A percentile compares a stretch with the other conserved stretches of the same genome.
Evolutionary conservation across 2,888 invertebrate genomes (phyloP).

Genomic region (Galerucella pusilla): DNA sequence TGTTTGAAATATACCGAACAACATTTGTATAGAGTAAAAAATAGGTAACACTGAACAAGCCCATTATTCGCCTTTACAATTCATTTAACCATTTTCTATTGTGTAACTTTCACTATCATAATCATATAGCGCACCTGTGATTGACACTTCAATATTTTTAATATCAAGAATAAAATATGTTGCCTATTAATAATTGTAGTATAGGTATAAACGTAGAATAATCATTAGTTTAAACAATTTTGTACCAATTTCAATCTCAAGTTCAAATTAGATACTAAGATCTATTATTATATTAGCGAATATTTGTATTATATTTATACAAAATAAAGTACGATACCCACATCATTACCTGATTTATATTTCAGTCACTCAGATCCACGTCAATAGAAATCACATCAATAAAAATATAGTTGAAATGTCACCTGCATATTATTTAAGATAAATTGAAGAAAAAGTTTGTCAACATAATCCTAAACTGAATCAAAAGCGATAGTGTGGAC

Average conservation of each 20-base stretch:
- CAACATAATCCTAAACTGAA: no score
- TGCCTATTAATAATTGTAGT: slow-evolving; percentile 11
- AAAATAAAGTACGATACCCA: slow-evolving; percentile 13
- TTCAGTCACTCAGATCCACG: no score
- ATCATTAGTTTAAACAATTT: slow-evolving; percentile 20
- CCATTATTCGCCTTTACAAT: not conserved
- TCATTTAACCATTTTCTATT: not conserved
- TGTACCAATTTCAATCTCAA: slow-evolving; percentile 27
- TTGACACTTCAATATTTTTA: slow-evolving; percentile 22
- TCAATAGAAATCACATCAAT: no score
- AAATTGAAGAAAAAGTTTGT: no score
- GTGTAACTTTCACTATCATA: not conserved
- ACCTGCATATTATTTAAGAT: no score
- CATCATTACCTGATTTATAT: not conserved
- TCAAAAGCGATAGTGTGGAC: no score
- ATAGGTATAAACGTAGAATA: slow-evolving; percentile 9
- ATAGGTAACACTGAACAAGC: not conserved
- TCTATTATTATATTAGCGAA: slow-evolving; percentile 6
- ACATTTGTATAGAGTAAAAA: not conserved
- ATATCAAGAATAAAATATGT: slow-evolving; percentile 11
- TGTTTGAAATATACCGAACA: not conserved
- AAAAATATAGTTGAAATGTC: no score
- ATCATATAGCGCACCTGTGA: slow-evolving; percentile 22
- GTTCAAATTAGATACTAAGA: slow-evolving; percentile 30
- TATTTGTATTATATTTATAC: slow-evolving; percentile 27